Percentiles rank a stretch among this genome's conserved stretches.
These are phyloP conservation scores for Trachurus trachurus DNA, from an alignment of 2,797 vertebrate genomes.

Conservation along the genomic window DNA sequence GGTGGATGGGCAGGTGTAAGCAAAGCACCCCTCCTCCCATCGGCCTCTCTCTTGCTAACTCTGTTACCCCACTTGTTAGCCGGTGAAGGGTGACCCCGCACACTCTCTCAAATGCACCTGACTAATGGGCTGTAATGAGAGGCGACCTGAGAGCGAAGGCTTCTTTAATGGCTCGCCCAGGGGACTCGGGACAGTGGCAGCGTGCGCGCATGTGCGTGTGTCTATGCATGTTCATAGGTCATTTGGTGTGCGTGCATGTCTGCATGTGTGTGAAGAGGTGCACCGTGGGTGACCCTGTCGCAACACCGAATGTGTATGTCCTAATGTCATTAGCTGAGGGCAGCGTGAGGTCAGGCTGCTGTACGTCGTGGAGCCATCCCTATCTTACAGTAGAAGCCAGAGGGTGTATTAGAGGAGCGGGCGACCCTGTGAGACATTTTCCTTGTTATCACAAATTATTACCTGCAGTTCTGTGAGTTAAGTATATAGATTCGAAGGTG, in stretches of 20 bases:
- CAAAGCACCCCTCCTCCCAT: constrained; percentile 54
- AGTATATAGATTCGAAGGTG: constrained; percentile 37
- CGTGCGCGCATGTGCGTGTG: constrained; percentile 76
- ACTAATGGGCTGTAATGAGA: constrained; percentile 94
- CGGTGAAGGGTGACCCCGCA: constrained; percentile 72
- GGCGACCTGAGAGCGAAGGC: constrained; percentile 89
- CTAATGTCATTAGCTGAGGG: constrained; percentile 93
- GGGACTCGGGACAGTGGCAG: constrained; percentile 59
- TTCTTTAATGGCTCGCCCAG: constrained; percentile 87
- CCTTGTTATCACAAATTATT: constrained; percentile 72
- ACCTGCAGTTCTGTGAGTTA: constrained; percentile 56
- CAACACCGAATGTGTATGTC: constrained; percentile 86
- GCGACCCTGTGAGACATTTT: constrained; percentile 39
- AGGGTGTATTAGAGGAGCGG: constrained; percentile 47
- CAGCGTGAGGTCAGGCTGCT: constrained; percentile 86
- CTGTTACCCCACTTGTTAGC: constrained; percentile 81
- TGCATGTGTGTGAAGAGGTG: constrained; percentile 60
- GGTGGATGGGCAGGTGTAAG: constrained; percentile 71
- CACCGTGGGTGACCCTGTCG: constrained; percentile 88
- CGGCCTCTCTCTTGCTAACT: constrained; percentile 62
- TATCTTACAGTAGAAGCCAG: constrained; percentile 55
- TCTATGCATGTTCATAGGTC: constrained; percentile 58
- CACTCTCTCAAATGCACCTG: constrained; percentile 83
- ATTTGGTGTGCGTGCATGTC: constrained; percentile 48
- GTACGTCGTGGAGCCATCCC: constrained; percentile 84